Percentiles rank a stretch among this genome's conserved stretches.
Conservation (phyloP, 2,113 vertebrate genomes). For the Paradisaea rubra region DNA sequence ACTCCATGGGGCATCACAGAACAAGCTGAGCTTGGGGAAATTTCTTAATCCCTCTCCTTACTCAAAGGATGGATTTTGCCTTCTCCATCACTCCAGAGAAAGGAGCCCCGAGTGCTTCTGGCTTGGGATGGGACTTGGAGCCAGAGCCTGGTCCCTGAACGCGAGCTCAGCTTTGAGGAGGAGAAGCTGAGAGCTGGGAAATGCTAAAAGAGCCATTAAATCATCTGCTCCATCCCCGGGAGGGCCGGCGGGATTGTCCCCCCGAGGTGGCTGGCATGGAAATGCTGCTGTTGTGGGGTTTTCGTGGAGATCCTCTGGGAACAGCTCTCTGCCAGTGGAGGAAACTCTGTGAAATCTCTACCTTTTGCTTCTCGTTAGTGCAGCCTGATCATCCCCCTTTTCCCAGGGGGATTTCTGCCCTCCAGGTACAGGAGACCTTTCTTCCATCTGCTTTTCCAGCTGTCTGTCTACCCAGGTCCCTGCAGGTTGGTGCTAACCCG, state of each 20-base stretch:
- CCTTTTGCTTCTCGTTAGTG: not conserved
- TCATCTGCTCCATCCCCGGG: not conserved
- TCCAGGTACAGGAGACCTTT: not conserved
- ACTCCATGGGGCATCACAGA: not conserved
- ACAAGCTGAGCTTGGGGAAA: not conserved
- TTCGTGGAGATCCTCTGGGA: constrained; percentile 9
- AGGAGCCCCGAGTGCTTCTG: not conserved
- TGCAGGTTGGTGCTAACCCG: not conserved
- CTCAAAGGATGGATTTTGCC: constrained; percentile 9
- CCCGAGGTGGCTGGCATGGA: not conserved
- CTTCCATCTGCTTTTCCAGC: not conserved
- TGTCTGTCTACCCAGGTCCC: not conserved
- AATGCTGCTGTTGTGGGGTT: not conserved
- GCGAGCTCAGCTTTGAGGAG: not conserved
- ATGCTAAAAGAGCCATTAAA: constrained; percentile 1
- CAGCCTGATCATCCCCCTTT: not conserved
- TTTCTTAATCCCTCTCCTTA: not conserved
- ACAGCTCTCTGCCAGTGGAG: not conserved
- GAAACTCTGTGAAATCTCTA: not conserved
- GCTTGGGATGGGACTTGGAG: not conserved
- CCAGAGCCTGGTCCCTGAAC: not conserved
- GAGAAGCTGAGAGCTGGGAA: not conserved
- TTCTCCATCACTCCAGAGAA: not conserved
- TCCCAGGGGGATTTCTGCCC: not conserved
- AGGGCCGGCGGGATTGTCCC: not conserved